Evolutionary conservation across 1,140 invertebrate genomes (phyloP).

Genomic region (Drosophila carrolli): DNA sequence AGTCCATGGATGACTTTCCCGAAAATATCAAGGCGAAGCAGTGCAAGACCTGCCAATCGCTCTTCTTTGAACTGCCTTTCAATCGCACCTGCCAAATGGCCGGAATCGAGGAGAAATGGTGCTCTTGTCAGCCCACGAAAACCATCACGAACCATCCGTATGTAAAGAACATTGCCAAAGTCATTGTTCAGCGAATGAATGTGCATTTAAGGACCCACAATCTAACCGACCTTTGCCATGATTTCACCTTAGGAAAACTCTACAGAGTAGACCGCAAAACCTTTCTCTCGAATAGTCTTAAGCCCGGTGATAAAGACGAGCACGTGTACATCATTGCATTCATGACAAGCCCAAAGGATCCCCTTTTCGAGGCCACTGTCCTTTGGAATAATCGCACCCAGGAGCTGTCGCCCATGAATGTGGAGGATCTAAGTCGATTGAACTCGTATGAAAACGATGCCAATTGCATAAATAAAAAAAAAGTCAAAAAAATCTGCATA

Average conservation of each 20-base stretch:
- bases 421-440: constrained; percentile 86
- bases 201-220: constrained; percentile 19
- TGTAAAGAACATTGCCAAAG: not conserved
- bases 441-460: constrained; percentile 86
- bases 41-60: constrained; percentile 88
- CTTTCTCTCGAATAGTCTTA: not conserved
- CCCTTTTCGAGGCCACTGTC: constrained; percentile 86
- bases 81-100: constrained; percentile 89
- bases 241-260: constrained; percentile 5
- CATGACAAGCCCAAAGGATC: constrained; percentile 67
- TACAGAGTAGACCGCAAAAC: constrained; percentile 6
- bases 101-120: constrained; percentile 91
- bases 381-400: constrained; percentile 62
- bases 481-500: constrained; percentile 85
- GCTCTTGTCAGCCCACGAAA: constrained; percentile 88
- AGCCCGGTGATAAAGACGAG: constrained; percentile 5
- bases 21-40: not conserved
- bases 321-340: constrained; percentile 27
- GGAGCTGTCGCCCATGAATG: constrained; percentile 28
- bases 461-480: constrained; percentile 84
- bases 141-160: constrained; percentile 30
- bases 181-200: constrained; percentile 83
- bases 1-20: constrained; percentile 19
- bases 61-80: constrained; percentile 88
- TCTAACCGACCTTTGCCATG: constrained; percentile 6